A percentile compares a stretch with the other conserved stretches of the same genome.
Conservation (phyloP, 2,797 vertebrate species). For the Pseudochaenichthys georgianus region DNA sequence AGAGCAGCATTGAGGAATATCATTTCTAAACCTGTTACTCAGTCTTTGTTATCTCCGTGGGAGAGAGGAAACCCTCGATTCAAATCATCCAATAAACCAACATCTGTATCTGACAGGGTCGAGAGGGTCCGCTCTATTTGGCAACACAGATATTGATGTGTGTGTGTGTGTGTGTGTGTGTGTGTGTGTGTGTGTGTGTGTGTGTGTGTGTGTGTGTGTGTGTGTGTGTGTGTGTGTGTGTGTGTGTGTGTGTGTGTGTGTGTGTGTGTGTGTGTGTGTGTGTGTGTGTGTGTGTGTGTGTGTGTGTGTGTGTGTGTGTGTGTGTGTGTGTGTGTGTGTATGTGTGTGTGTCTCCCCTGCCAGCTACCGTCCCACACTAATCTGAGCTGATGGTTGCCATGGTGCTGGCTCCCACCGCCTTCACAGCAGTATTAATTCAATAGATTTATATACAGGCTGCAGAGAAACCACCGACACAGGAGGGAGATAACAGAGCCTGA, state of each 20-base stretch:
- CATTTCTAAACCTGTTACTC: conserved; percentile 26
- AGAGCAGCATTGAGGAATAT: conserved; percentile 14
- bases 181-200: conserved; percentile 12
- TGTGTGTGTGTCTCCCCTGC: conserved; percentile 53
- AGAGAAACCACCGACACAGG: conserved; percentile 53
- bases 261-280: conserved; percentile 7
- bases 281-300: conserved; percentile 28
- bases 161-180: conserved; percentile 6
- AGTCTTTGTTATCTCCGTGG: conserved; percentile 23
- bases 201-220: conserved; percentile 27
- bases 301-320: conserved; percentile 24
- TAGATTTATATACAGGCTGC: conserved; percentile 63
- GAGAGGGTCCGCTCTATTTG: conserved; percentile 40
- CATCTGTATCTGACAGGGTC: conserved; percentile 67
- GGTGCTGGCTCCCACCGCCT: conserved; percentile 76
- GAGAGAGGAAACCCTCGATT: conserved; percentile 42
- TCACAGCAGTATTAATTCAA: conserved; percentile 75
- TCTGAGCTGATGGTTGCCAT: conserved; percentile 82
- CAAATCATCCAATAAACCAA: conserved; percentile 60
- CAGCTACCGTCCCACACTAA: conserved; percentile 76
- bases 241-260: conserved; percentile 22
- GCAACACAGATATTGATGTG: conserved; percentile 73
- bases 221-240: conserved; percentile 20
- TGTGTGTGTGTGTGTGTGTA: conserved; percentile 12
- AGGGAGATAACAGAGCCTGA: conserved; percentile 46